These are phyloP conservation scores for Agonopterix alstromeriana DNA, from an alignment of 2,888 invertebrate genomes.

Conservation along the genomic window DNA sequence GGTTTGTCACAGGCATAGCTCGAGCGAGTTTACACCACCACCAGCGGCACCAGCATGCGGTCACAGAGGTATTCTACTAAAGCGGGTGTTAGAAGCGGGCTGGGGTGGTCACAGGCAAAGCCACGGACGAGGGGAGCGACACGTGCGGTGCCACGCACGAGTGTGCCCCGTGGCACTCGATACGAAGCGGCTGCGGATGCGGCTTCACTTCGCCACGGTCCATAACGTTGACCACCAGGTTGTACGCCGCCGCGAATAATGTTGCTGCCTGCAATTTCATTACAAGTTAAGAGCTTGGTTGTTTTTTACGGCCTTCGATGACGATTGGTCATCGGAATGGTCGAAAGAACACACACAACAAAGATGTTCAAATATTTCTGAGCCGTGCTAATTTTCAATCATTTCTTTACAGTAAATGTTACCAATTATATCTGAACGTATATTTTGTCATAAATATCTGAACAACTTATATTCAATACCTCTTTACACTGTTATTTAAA, in stretches of 20 bases:
- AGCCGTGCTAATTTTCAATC: too few relatives aligned
- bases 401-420: too few relatives aligned
- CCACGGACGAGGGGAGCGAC: conserved; percentile 14
- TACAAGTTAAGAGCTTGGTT: too few relatives aligned
- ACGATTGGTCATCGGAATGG: too few relatives aligned
- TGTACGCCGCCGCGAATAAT: conserved; percentile 49
- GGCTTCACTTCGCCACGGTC: conserved; percentile 25
- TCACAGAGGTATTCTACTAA: background rate
- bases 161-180: conserved; percentile 34
- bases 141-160: conserved; percentile 14
- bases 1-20: conserved; percentile 25
- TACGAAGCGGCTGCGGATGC: conserved; percentile 32
- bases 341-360: too few relatives aligned
- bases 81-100: background rate
- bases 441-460: too few relatives aligned
- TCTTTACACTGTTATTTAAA: too few relatives aligned
- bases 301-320: too few relatives aligned
- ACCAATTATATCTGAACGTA: too few relatives aligned
- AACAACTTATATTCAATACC: too few relatives aligned
- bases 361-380: too few relatives aligned
- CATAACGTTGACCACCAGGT: conserved; percentile 37
- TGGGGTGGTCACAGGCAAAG: conserved; percentile 2
- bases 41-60: background rate
- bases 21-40: conserved; percentile 15
- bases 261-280: conserved; percentile 39